phyloP scores from a whole-genome alignment of 2,888 invertebrate genomes.

The Selenia dentaria region DNA sequence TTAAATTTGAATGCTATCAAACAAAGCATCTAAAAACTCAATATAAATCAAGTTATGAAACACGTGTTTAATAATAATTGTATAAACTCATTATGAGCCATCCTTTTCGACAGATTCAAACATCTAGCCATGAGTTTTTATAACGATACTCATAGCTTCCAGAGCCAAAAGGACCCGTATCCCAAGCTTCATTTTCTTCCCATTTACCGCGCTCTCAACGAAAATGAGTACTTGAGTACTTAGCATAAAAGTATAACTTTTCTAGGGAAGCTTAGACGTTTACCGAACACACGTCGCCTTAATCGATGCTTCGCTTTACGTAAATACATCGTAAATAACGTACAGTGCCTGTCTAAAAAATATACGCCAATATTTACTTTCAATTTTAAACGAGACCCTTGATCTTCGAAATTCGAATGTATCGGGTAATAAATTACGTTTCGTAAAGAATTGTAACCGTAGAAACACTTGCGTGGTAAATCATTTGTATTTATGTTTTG shows the following conservation, averaged over 20 bases:
- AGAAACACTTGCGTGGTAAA: conserved; percentile 11
- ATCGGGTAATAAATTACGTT: conserved; percentile 21
- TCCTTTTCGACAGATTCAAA: too few relatives aligned
- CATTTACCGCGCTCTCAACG: background rate
- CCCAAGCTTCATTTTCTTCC: conserved; percentile 3
- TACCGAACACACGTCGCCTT: conserved; percentile 17
- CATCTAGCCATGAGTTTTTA: too few relatives aligned
- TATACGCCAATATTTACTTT: conserved; percentile 51
- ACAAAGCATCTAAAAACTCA: too few relatives aligned
- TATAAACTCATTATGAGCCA: too few relatives aligned
- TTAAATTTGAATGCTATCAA: too few relatives aligned
- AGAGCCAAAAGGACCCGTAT: too few relatives aligned
- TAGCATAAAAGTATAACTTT: conserved; percentile 11
- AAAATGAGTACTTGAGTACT: conserved; percentile 11
- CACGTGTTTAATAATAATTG: too few relatives aligned
- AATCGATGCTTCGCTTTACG: conserved; percentile 42
- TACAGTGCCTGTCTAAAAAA: conserved; percentile 40
- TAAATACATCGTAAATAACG: conserved; percentile 43
- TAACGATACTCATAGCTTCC: too few relatives aligned
- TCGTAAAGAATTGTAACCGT: conserved; percentile 10
- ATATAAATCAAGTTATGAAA: too few relatives aligned
- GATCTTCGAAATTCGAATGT: conserved; percentile 47
- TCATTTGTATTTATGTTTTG: conserved; percentile 7
- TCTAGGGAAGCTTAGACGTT: conserved; percentile 5
- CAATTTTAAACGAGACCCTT: conserved; percentile 56